Evolutionary conservation across 53 echinoderm and acorn worm species (phyloP), one percentile per base, ranked within the genome.

Genomic region (Henricia sp.): DNA sequence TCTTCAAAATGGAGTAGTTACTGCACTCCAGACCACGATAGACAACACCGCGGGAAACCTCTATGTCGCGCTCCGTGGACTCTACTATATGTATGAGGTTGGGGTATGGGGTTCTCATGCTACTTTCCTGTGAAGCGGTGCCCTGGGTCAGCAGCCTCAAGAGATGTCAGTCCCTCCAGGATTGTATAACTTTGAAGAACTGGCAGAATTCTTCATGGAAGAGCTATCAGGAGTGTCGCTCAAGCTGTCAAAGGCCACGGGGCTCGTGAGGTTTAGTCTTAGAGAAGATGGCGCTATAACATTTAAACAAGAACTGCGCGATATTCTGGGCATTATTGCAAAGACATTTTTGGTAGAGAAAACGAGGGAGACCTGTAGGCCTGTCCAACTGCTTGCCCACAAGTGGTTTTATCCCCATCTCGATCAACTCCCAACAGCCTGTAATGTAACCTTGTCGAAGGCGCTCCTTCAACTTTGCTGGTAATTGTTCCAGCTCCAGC

Each of bases 71-170:
- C 74, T 74, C 74, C 37, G 74, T 38, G 74, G 57, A 4, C 24
- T 74, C 39, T 57, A 74, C 57, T 74, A 52, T 56, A 57, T 56
- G 55, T 55, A 56, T 74, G 74, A 57, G 56, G 55, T 56, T 74
- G 37, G 51, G 37, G 57, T 56, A 24, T 38, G 55, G 55, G 74
- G 74, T 35, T 52, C 57, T 23, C 57, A 55, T 21, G 10, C 57
- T 74, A 26, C 37, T 56, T 20, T 74, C 57, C 2, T 72, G n/a
- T 56, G 38, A 57, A 44, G 44, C 6, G 44, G 6, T 44, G 6
- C 13, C 13, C 13, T 13, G 44, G 13, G 44, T 44, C 3, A 23
- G 26, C 9, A 19, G 5, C 58, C 58, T 58, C 52, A 36, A 3
- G 52, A 32, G 6, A 72, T 72, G 29, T 2, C 33, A 3, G 33